phyloP scores from a whole-genome alignment of 2,113 vertebrate species.

The Sylvilagus bachmani region DNA sequence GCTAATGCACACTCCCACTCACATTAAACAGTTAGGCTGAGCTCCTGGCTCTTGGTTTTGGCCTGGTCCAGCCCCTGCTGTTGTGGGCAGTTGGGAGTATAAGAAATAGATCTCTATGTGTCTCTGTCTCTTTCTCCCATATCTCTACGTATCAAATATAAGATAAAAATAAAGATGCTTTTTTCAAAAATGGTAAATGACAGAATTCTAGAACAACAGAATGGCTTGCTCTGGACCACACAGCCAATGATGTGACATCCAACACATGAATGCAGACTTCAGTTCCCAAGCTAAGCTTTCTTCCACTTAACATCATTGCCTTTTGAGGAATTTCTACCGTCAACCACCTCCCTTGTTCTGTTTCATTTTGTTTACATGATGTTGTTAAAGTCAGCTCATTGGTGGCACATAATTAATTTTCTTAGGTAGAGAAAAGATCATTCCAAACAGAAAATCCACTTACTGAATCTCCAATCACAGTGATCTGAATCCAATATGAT shows the following conservation, averaged over 20 bases:
- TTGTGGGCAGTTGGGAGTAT: no score
- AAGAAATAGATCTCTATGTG: no score
- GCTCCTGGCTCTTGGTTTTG: no score
- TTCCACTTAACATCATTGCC: background rate
- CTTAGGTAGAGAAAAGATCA: conserved; percentile 4
- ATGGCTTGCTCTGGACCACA: background rate
- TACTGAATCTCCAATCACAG: background rate
- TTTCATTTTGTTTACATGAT: background rate
- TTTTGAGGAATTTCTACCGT: background rate
- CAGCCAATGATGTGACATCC: background rate
- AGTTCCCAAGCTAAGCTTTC: background rate
- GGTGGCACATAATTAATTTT: conserved; percentile 24
- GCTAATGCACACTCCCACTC: no score
- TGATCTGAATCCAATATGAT: background rate
- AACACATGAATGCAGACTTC: background rate
- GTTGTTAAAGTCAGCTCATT: background rate
- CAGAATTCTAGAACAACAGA: background rate
- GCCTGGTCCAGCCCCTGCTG: no score
- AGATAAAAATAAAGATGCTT: no score
- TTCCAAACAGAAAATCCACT: background rate
- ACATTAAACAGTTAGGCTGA: no score
- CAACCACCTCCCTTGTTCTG: background rate
- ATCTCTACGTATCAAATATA: no score
- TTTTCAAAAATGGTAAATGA: background rate
- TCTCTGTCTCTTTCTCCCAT: no score